phyloP scores from a whole-genome alignment of 2,797 vertebrate genomes.

The Rhinoraja longicauda region DNA sequence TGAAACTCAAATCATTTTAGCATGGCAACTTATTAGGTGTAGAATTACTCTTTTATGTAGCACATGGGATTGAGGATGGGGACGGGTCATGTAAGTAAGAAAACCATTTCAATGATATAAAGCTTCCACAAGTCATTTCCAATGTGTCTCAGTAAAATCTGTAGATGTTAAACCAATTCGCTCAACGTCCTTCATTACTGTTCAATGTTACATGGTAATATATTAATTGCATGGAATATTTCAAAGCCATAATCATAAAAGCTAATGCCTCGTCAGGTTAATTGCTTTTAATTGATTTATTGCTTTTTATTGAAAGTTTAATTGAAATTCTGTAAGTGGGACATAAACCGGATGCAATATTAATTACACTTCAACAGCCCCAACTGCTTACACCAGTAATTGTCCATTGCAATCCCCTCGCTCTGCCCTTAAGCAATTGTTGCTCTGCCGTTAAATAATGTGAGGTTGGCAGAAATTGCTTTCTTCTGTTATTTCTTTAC shows the following conservation, averaged over 20 bases:
- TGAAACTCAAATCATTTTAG: too few species aligned
- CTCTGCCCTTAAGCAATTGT: conserved; percentile 15
- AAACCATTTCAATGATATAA: neutral
- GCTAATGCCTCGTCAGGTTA: conserved; percentile 16
- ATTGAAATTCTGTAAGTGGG: conserved; percentile 30
- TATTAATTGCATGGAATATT: conserved; percentile 2
- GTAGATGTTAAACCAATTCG: neutral
- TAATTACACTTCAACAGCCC: conserved; percentile 8
- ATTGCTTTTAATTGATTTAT: conserved; percentile 19
- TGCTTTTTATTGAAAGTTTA: conserved; percentile 20
- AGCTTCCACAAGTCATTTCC: neutral
- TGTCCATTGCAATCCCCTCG: neutral
- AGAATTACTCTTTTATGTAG: too few species aligned
- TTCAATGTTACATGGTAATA: neutral
- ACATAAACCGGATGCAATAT: conserved; percentile 1
- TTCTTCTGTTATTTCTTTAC: neutral
- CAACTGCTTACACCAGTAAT: neutral
- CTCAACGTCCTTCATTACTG: neutral
- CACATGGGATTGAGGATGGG: neutral
- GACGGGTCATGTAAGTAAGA: neutral
- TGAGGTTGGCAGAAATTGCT: neutral
- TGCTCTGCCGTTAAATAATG: neutral
- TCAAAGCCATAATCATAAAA: conserved; percentile 26
- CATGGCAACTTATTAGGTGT: neutral
- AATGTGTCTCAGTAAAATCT: neutral